These are phyloP conservation scores for Labeo calbasu DNA, from an alignment of 2,797 vertebrate genomes.

Conservation along the genomic window DNA sequence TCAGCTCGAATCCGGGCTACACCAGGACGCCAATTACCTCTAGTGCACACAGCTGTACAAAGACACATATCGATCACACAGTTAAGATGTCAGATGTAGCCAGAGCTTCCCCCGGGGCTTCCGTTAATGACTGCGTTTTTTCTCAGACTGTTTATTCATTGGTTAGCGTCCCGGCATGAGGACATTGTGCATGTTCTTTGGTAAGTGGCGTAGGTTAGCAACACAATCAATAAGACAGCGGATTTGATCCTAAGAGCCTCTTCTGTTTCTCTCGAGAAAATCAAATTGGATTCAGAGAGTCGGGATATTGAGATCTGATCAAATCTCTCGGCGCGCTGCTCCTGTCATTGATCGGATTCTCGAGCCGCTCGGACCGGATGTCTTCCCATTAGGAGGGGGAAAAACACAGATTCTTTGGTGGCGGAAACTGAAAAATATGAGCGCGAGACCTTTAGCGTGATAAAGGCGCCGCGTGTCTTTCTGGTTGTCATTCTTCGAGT, in stretches of 20 bases:
- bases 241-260: slow-evolving; percentile 50
- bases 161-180: slow-evolving; percentile 59
- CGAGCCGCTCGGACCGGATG: slow-evolving; percentile 56
- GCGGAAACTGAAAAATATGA: slow-evolving; percentile 34
- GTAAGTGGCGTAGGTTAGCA: slow-evolving; percentile 74
- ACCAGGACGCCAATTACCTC: slow-evolving; percentile 53
- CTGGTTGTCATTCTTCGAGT: slow-evolving; percentile 36
- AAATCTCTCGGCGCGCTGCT: slow-evolving; percentile 69
- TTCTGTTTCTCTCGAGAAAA: slow-evolving; percentile 47
- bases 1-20: slow-evolving; percentile 25
- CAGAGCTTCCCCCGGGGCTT: slow-evolving; percentile 68
- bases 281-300: slow-evolving; percentile 53
- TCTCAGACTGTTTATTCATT: slow-evolving; percentile 73
- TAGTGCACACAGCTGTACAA: slow-evolving; percentile 51
- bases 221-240: slow-evolving; percentile 73
- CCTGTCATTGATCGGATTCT: slow-evolving; percentile 71
- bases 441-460: background rate
- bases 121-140: slow-evolving; percentile 70
- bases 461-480: slow-evolving; percentile 28
- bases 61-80: slow-evolving; percentile 77
- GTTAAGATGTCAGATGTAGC: slow-evolving; percentile 67
- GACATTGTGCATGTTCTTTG: slow-evolving; percentile 62
- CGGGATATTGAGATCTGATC: slow-evolving; percentile 72
- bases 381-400: slow-evolving; percentile 28
- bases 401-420: slow-evolving; percentile 35